phyloP scores from a whole-genome alignment of 2,797 vertebrate species.

The Tokudaia tokunoshimensis region DNA sequence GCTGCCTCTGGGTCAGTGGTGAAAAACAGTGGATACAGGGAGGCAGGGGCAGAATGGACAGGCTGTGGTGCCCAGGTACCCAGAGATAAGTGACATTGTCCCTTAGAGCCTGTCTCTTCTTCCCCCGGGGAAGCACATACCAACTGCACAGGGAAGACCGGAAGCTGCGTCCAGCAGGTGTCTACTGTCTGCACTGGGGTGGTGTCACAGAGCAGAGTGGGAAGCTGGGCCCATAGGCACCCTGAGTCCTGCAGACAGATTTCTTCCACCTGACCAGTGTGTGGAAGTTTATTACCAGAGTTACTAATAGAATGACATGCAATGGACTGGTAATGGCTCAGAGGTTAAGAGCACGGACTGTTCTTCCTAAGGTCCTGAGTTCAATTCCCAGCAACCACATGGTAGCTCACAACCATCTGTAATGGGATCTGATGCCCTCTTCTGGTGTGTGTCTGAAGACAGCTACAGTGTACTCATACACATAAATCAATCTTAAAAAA shows the following conservation, averaged over 20 bases:
- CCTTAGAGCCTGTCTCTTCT: neutral
- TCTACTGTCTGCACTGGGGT: too few relatives aligned
- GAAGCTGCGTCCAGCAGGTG: neutral
- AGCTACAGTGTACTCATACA: neutral
- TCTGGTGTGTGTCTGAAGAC: neutral
- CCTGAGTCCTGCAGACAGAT: neutral
- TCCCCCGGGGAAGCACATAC: neutral
- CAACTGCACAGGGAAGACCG: neutral
- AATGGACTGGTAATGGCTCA: neutral
- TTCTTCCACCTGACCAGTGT: neutral
- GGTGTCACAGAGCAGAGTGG: neutral
- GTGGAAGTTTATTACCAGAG: neutral
- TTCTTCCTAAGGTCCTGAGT: neutral
- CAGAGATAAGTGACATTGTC: accelerated
- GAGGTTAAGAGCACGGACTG: neutral
- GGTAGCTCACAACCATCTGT: neutral
- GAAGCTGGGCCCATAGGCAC: neutral
- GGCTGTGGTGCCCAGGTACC: neutral
- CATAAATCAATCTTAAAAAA: neutral
- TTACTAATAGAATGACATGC: neutral
- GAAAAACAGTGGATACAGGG: neutral
- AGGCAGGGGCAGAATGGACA: neutral
- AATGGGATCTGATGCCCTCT: neutral
- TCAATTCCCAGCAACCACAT: neutral
- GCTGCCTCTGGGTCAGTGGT: neutral